Base-by-base conservation (phyloP, 2,113 vertebrate genomes). In the Camelus dromedarius region DNA sequence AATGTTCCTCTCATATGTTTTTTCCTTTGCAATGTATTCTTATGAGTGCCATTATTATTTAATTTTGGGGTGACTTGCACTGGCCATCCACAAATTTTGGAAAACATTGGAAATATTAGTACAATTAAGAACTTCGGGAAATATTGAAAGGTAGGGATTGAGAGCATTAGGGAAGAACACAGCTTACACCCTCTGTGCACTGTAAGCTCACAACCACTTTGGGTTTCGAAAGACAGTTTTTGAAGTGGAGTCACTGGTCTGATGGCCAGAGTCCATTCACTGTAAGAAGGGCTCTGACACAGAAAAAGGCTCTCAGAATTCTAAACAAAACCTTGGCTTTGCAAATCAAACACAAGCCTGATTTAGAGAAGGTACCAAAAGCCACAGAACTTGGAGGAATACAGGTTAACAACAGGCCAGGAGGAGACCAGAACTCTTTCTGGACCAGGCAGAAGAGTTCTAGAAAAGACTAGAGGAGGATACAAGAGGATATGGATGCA, bases 51-150 rank as follows among this genome's bases (percentile, higher is more conserved):
- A 35, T 87, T 88, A 84, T 48, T 86, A 96, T 50, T 93, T 87
- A 87, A 81, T 67, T 91, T 79, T 73, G 86, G 87, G 54, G 18
- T 75, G 75, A 69, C 0, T 35, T 77, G 62, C 22, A 54, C 72
- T 46, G 10, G n/a, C 77, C 95, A 79, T 30, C 64, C 6, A 46
- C 73, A 69, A 93, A 90, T 38, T 48, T 24, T 80, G 95, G 85
- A 13, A 54, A 64, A 89, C 54, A 58, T 15, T 24, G 52, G 52
- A 73, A 58, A 32, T 60, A 79, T 42, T 6, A 83, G 19, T 11
- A 42, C 26, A 35, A 2, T 28, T 28, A n/a, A 38, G 35, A 72
- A 66, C 22, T 42, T 30, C 79, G 92, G 81, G 42, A 96, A 95
- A 54, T 6, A 26, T 3, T 84, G 18, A 30, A 46, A 89, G 24